Evolutionary conservation across 2,797 vertebrate species (phyloP).

Genomic region (Hephaestus fuliginosus): DNA sequence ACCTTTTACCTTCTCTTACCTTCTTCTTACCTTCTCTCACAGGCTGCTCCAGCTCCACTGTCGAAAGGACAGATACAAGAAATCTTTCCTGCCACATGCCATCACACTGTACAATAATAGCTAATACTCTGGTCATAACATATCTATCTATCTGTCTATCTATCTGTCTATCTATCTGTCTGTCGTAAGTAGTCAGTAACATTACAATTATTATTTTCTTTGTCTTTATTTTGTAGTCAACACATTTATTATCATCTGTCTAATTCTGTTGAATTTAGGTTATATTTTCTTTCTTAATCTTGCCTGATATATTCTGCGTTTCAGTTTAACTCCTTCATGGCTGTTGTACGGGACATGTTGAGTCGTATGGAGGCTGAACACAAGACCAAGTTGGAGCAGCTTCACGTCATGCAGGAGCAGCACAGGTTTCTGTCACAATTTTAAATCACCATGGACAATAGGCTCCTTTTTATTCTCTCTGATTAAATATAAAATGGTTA

Average conservation of each 20-base stretch:
- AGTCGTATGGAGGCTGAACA: conserved; percentile 95
- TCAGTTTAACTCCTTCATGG: conserved; percentile 99
- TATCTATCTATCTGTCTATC: too few relatives aligned
- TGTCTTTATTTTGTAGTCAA: background rate
- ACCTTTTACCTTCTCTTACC: too few relatives aligned
- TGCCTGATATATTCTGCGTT: conserved; percentile 33
- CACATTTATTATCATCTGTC: background rate
- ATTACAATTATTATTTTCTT: background rate
- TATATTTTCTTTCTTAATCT: background rate
- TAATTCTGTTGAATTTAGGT: background rate
- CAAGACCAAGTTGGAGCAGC: conserved; percentile 98
- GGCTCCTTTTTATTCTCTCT: background rate
- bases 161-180: too few relatives aligned
- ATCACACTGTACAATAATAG: too few relatives aligned
- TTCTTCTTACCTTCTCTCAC: too few relatives aligned
- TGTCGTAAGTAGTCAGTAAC: too few relatives aligned
- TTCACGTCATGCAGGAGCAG: conserved; percentile 98
- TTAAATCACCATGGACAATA: background rate
- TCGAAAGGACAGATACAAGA: too few relatives aligned
- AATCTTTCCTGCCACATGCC: too few relatives aligned
- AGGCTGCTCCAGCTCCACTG: too few relatives aligned
- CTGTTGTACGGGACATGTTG: conserved; percentile 97
- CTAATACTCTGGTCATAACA: too few relatives aligned
- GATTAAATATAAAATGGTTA: conserved; percentile 1
- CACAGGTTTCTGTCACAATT: conserved; percentile 88